These are phyloP conservation scores for Lucilia sericata DNA, from an alignment of 1,140 invertebrate species.

Conservation along the genomic window DNA sequence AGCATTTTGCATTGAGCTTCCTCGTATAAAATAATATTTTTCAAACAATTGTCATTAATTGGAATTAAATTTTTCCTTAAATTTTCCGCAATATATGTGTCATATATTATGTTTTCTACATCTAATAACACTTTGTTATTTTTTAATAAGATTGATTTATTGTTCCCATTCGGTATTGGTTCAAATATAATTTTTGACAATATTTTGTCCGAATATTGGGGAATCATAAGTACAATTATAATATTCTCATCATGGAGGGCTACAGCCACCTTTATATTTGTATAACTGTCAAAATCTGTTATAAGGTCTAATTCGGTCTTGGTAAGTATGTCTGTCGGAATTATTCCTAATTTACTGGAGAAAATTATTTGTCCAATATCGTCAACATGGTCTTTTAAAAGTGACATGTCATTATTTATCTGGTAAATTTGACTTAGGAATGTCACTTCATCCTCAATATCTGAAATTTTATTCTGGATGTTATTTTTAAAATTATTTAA, in stretches of 20 bases:
- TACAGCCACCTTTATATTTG: not conserved
- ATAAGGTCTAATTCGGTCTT: constrained; percentile 14
- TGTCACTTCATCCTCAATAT: not conserved
- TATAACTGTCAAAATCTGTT: no score
- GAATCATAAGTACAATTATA: no score
- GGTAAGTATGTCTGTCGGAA: constrained; percentile 11
- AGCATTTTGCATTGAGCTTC: not conserved
- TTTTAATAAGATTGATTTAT: not conserved
- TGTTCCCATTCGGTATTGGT: no score
- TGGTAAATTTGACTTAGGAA: constrained; percentile 12
- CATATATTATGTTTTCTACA: not conserved
- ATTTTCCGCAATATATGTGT: not conserved
- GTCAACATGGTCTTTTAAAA: not conserved
- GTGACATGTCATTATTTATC: constrained; percentile 22
- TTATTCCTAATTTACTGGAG: constrained; percentile 32
- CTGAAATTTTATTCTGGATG: not conserved
- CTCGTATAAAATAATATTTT: not conserved
- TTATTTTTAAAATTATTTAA: not conserved
- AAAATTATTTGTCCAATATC: constrained; percentile 19
- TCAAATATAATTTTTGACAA: no score
- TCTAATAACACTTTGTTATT: no score
- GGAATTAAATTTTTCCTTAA: not conserved
- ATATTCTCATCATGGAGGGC: no score
- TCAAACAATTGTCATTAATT: constrained; percentile 15
- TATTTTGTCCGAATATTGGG: no score